Percentiles rank a stretch among this genome's conserved stretches.
Conservation (phyloP, 1,140 invertebrate species). For the Archegozetes longisetosus region DNA sequence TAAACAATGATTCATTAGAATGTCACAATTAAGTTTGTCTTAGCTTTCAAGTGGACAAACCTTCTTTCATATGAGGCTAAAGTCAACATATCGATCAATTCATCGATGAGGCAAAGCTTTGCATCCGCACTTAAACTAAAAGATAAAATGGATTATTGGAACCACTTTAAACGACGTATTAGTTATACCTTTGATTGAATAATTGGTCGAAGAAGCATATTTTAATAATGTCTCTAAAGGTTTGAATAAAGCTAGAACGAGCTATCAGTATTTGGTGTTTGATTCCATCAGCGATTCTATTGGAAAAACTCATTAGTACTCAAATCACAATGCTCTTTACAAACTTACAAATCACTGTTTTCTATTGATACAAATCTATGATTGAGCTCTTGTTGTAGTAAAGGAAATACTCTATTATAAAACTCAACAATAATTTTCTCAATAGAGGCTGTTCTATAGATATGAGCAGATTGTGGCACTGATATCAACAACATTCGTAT, state of each 20-base stretch:
- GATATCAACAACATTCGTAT: conserved; percentile 1
- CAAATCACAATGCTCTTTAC: background rate
- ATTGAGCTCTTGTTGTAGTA: background rate
- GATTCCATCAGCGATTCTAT: background rate
- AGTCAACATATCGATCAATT: background rate
- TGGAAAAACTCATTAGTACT: background rate
- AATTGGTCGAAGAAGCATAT: background rate
- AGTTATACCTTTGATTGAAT: background rate
- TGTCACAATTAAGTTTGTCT: background rate
- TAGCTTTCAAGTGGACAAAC: background rate
- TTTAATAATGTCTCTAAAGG: background rate
- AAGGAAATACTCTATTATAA: background rate
- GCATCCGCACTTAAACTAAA: background rate
- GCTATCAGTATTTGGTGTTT: background rate
- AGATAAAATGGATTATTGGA: background rate
- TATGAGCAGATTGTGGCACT: background rate
- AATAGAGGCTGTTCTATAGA: background rate
- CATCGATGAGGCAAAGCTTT: background rate
- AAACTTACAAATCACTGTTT: background rate
- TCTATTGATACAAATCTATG: background rate
- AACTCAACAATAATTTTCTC: background rate
- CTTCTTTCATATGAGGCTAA: background rate
- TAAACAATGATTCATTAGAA: background rate
- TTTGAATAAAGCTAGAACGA: background rate
- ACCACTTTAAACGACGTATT: background rate